Conservation (phyloP, 2,113 vertebrate species). For the Illadopsis cleaveri region DNA sequence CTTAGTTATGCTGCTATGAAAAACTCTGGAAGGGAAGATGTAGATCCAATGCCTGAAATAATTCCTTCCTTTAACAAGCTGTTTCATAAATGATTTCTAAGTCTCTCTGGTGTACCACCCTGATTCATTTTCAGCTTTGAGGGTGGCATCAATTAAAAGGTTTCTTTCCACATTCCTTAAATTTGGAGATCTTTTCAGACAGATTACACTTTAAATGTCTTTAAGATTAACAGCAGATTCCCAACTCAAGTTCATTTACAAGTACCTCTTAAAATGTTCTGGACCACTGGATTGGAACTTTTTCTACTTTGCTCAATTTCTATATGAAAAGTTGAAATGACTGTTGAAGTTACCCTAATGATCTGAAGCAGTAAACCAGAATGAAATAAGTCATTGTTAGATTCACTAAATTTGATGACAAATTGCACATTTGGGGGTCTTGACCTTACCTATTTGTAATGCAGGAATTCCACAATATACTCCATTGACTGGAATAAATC, state of each 20-base stretch:
- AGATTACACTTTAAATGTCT: background rate
- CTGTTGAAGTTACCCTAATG: background rate
- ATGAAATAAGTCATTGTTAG: conserved; percentile 27
- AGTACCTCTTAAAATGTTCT: conserved; percentile 21
- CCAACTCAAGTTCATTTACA: background rate
- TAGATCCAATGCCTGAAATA: background rate
- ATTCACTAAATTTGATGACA: background rate
- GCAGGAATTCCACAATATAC: background rate
- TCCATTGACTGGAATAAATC: conserved; percentile 23
- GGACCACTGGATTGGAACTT: conserved; percentile 2
- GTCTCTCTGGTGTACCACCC: background rate
- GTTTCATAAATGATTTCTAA: background rate
- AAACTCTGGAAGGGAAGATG: background rate
- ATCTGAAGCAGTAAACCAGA: background rate
- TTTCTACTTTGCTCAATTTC: background rate
- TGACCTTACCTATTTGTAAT: conserved; percentile 23
- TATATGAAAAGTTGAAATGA: conserved; percentile 24
- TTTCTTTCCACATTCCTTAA: background rate
- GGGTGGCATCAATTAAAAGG: background rate
- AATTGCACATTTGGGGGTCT: background rate
- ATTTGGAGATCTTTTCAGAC: background rate
- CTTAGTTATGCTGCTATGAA: background rate
- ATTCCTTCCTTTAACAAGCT: background rate
- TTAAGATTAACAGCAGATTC: conserved; percentile 3
- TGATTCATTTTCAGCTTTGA: background rate